Evolutionary conservation across 2,888 invertebrate genomes (phyloP).

Genomic region (Eupithecia abbreviata): DNA sequence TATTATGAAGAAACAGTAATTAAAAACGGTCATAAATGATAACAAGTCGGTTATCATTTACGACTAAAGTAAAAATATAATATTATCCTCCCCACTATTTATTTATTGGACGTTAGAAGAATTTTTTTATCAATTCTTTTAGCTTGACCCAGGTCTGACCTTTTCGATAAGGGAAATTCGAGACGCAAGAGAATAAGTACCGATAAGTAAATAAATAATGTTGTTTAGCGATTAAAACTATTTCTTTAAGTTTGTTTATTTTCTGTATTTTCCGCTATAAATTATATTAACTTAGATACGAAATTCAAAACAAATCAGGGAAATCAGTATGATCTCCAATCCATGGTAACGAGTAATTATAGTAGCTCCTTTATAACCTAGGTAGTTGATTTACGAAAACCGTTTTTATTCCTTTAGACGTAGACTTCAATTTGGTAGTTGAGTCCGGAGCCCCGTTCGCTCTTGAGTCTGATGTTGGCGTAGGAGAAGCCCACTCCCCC

Average conservation of each 20-base stretch:
- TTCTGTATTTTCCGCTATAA: background rate
- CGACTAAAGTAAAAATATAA: background rate
- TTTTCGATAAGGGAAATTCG: background rate
- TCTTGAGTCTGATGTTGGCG: constrained; percentile 74
- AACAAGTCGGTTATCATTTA: too few species aligned
- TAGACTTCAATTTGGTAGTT: constrained; percentile 77
- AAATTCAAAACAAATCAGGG: background rate
- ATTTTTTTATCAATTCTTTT: constrained; percentile 10
- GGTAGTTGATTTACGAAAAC: background rate
- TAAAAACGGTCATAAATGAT: background rate
- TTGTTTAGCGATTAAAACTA: background rate
- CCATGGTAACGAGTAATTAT: background rate
- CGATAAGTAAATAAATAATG: background rate
- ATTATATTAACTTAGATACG: background rate
- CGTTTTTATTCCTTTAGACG: constrained; percentile 50
- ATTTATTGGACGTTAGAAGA: background rate
- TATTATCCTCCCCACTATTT: background rate
- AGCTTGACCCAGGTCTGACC: background rate
- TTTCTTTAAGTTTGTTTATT: background rate
- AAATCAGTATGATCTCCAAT: background rate
- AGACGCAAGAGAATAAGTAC: background rate
- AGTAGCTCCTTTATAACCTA: background rate
- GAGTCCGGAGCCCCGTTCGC: constrained; percentile 73
- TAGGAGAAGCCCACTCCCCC: constrained; percentile 78
- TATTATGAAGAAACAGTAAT: background rate